Evolutionary conservation across 2,888 invertebrate species (phyloP), one percentile per base, ranked within the genome.

Genomic region (Lysandra coridon): DNA sequence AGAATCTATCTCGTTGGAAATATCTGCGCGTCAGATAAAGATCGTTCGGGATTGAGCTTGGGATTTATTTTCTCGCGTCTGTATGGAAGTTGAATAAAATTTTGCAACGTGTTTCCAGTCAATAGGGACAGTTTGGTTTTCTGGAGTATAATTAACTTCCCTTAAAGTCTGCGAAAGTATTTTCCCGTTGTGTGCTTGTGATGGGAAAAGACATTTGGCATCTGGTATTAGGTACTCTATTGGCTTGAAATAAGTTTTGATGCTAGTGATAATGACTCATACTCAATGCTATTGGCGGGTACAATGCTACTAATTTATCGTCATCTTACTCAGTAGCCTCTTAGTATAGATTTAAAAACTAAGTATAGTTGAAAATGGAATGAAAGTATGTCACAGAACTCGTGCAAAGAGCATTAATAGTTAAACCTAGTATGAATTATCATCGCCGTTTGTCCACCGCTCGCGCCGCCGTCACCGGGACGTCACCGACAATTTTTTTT

Each of bases 1-100:
- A 82, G 80, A 82, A 81, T 81, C 81, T 81, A 83, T 81, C 81
- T 82, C 79, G 80, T 83, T 82, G 83, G 79, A 83, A 83, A 83
- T 82, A 83, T 80, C 80, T 74, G 80, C 80, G 53, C 79, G 75
- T 69, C 79, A 73, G 75, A 79, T 77, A 79, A 77, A 76, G 79
- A 76, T 79, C 77, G 75, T 62, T 44, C 44, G 62, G 49, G 60
- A 74, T 74, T 79, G 73, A 79, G 75, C 75, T 62, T 33, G 44
- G 30, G 64, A 75, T 75, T 79, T 75, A 75, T 74, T 79, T 75
- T 79, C 62, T 75, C 49, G 60, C 74, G 62, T 44, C 44, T 62
- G 75, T 79, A 75, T 74, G 30, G 49, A 40, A 73, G 79, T 44
- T 75, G 75, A 74, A 74, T 79, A 57, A 57, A 76, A 76, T 76